Percentiles rank a stretch among this genome's conserved stretches.
Evolutionary conservation across 2,797 vertebrate species (phyloP).

Genomic region (Bucorvus abyssinicus): DNA sequence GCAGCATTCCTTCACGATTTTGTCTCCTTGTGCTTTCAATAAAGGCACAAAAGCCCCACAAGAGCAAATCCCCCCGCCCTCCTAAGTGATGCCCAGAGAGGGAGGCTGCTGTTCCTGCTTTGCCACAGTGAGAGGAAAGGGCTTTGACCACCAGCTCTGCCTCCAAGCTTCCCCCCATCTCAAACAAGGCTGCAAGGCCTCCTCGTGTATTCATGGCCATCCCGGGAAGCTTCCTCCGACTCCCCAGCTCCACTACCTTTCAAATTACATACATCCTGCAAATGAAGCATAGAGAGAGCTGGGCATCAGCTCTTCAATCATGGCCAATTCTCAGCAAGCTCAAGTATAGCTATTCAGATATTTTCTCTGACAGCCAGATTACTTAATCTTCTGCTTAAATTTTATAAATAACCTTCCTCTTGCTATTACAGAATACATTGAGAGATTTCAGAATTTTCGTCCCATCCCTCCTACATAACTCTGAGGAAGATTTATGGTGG

Average conservation of each 20-base stretch:
- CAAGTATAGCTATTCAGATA: background rate
- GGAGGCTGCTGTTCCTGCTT: background rate
- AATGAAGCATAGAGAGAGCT: background rate
- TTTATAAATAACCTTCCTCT: background rate
- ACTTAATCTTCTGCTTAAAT: background rate
- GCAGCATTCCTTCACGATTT: background rate
- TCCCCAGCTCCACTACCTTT: background rate
- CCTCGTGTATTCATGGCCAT: fast-evolving
- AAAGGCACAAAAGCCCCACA: background rate
- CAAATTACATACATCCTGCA: background rate
- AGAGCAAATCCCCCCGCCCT: background rate
- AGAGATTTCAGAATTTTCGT: background rate
- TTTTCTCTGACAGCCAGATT: background rate
- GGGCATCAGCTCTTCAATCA: background rate
- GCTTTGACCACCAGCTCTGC: background rate
- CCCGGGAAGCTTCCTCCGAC: background rate
- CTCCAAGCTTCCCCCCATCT: fast-evolving
- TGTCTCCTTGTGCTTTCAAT: background rate
- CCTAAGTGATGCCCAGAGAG: fast-evolving
- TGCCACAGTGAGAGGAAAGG: background rate
- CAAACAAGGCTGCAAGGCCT: background rate
- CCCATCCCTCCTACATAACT: background rate
- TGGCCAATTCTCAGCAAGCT: background rate
- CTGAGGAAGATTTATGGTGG: slow-evolving; percentile 14
- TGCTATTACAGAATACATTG: background rate